phyloP scores from a whole-genome alignment of 2,113 vertebrate genomes.

The Danio rerio region DNA sequence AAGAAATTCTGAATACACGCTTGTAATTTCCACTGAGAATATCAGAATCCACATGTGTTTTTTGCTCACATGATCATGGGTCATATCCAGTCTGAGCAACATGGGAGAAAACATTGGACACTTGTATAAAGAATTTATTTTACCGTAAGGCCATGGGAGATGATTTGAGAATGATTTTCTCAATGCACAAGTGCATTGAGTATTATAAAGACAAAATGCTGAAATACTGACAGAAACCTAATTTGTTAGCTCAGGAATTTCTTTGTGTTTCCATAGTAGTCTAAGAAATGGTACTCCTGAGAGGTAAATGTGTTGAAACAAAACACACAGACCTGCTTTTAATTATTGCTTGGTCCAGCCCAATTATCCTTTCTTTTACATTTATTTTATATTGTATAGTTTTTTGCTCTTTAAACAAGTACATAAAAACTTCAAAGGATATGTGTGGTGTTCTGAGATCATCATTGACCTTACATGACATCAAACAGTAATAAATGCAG shows the following conservation, averaged over 20 bases:
- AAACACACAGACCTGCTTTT: neutral
- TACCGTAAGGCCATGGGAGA: no score
- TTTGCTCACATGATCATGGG: no score
- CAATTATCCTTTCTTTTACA: neutral
- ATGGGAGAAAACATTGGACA: no score
- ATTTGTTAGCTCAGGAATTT: neutral
- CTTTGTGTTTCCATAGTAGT: constrained; percentile 1
- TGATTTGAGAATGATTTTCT: no score
- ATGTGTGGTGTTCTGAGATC: neutral
- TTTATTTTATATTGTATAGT: neutral
- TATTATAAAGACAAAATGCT: neutral
- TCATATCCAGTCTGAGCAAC: no score
- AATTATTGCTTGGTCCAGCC: neutral
- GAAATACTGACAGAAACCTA: neutral
- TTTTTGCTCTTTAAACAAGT: neutral
- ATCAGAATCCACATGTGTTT: no score
- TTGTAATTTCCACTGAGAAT: no score
- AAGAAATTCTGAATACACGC: no score
- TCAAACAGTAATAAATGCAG: constrained; percentile 20
- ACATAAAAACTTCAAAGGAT: constrained; percentile 3
- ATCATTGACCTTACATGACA: neutral
- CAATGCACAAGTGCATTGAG: no score
- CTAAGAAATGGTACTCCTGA: neutral
- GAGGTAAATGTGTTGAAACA: neutral
- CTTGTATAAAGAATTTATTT: no score